Percentiles rank a stretch among this genome's conserved stretches.
These are phyloP conservation scores for Potamilus streckersoni DNA, from an alignment of 1,140 invertebrate genomes.

Conservation along the genomic window DNA sequence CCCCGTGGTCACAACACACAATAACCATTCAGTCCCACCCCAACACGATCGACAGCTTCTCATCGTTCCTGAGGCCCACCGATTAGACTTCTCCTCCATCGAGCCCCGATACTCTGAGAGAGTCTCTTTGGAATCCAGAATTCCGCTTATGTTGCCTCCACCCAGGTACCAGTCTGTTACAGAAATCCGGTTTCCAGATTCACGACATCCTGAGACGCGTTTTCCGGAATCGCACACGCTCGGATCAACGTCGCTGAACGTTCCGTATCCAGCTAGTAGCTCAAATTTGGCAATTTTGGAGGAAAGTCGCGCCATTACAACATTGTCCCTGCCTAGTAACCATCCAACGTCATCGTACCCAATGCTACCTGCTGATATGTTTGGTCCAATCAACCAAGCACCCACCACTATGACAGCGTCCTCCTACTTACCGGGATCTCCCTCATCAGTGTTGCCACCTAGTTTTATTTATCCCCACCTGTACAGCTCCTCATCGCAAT, in stretches of 20 bases:
- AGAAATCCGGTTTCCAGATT: slow-evolving; percentile 43
- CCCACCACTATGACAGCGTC: slow-evolving; percentile 37
- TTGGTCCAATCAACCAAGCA: slow-evolving; percentile 41
- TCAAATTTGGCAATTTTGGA: slow-evolving; percentile 54
- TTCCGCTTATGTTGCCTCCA: slow-evolving; percentile 39
- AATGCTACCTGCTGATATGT: slow-evolving; percentile 48
- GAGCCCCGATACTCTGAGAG: slow-evolving; percentile 36
- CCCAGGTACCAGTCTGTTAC: slow-evolving; percentile 24
- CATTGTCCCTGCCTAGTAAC: slow-evolving; percentile 34
- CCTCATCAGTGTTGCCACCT: slow-evolving; percentile 38
- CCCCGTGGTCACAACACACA: slow-evolving; percentile 13
- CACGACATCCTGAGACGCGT: slow-evolving; percentile 40
- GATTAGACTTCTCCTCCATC: slow-evolving; percentile 42
- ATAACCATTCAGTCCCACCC: background rate
- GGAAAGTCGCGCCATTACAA: slow-evolving; percentile 52
- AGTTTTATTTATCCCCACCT: slow-evolving; percentile 55
- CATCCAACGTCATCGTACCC: slow-evolving; percentile 35
- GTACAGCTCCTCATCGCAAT: slow-evolving; percentile 35
- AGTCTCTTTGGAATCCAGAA: slow-evolving; percentile 30
- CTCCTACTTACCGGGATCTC: slow-evolving; percentile 32
- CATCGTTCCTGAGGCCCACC: slow-evolving; percentile 43
- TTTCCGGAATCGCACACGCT: slow-evolving; percentile 33
- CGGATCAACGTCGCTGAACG: slow-evolving; percentile 26
- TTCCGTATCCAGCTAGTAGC: slow-evolving; percentile 39
- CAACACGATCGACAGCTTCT: slow-evolving; percentile 35